A percentile compares a stretch with the other conserved stretches of the same genome.
phyloP scores from a whole-genome alignment of 37 sponge, comb jelly and placozoan genomes.

The Mnemiopsis leidyi region DNA sequence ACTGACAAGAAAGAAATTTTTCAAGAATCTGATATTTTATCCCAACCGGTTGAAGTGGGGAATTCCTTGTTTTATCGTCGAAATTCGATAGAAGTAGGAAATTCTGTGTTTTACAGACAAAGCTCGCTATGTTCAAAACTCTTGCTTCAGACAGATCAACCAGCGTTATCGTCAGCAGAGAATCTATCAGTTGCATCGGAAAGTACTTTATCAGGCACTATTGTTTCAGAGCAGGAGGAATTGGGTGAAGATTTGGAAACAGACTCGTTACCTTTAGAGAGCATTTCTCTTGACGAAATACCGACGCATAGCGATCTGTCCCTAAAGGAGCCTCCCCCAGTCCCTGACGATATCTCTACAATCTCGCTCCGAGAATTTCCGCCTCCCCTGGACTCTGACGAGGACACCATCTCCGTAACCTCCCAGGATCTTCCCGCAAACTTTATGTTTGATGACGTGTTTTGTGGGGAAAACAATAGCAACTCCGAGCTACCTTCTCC shows the following conservation, averaged over 20 bases:
- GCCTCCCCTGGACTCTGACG: neutral
- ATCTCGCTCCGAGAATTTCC: neutral
- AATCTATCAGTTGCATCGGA: neutral
- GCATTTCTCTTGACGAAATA: neutral
- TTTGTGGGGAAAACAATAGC: neutral
- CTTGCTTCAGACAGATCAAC: neutral
- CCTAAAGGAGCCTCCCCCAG: neutral
- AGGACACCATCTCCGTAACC: neutral
- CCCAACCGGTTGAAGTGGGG: neutral
- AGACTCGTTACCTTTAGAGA: neutral
- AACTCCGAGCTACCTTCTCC: neutral
- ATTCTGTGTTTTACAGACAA: neutral
- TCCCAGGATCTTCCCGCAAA: neutral
- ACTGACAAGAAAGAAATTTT: neutral
- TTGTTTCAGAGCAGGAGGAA: neutral
- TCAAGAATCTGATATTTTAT: neutral
- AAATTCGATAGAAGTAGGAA: neutral
- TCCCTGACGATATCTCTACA: neutral
- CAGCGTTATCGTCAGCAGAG: neutral
- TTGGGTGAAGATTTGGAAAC: neutral
- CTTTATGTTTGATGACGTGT: conserved; percentile 45
- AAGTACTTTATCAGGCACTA: neutral
- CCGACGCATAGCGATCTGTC: neutral
- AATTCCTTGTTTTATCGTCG: neutral
- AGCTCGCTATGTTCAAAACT: neutral